Percentiles rank a stretch among this genome's conserved stretches.
phyloP scores from a whole-genome alignment of 1,140 invertebrate species.

The Drosophila equinoxialis region DNA sequence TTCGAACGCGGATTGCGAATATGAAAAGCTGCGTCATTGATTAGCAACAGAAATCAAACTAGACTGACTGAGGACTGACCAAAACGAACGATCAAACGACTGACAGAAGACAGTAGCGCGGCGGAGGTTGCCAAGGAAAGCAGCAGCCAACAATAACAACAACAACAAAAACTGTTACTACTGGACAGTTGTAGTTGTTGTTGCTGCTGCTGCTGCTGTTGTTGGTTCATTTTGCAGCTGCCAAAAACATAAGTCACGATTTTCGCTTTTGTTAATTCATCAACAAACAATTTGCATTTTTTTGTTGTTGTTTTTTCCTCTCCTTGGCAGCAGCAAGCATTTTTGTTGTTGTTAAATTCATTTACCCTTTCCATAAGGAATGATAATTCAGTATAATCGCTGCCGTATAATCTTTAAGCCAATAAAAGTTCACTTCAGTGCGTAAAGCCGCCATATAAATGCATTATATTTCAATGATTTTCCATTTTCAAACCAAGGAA shows the following conservation, averaged over 20 bases:
- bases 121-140: slow-evolving; percentile 11
- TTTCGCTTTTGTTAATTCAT: slow-evolving; percentile 82
- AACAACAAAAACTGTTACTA: slow-evolving; percentile 29
- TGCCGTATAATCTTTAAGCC: neutral
- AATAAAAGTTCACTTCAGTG: neutral
- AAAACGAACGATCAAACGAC: neutral
- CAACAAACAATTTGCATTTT: slow-evolving; percentile 82
- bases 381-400: slow-evolving; percentile 4
- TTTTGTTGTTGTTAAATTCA: neutral
- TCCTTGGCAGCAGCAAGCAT: neutral
- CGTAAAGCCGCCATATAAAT: neutral
- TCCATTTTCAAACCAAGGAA: no score
- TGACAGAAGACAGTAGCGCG: slow-evolving; percentile 15
- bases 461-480: no score
- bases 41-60: slow-evolving; percentile 65
- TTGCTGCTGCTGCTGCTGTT: slow-evolving; percentile 19
- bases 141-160: slow-evolving; percentile 27
- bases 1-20: slow-evolving; percentile 3
- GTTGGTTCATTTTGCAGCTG: slow-evolving; percentile 64
- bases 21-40: slow-evolving; percentile 73
- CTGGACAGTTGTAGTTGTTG: slow-evolving; percentile 54
- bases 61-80: slow-evolving; percentile 35
- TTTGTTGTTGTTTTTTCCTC: slow-evolving; percentile 50
- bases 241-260: slow-evolving; percentile 82
- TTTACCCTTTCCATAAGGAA: slow-evolving; percentile 8